Base-by-base conservation (phyloP, 1,140 invertebrate genomes). In the Dryas iulia region DNA sequence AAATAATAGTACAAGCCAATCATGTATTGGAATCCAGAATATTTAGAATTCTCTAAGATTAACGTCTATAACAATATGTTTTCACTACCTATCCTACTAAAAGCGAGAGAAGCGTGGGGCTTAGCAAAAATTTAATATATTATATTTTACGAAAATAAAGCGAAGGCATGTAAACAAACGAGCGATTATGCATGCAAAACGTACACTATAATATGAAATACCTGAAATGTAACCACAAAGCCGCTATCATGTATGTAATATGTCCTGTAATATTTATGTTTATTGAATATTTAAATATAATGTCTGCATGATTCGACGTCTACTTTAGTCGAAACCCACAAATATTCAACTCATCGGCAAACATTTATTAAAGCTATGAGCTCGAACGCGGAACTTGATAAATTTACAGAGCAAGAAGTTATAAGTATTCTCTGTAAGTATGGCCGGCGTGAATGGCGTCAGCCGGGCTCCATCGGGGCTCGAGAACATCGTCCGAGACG, bases 351-450 rank as follows among this genome's bases (percentile, higher is more conserved):
- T 81, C 68, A 76, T 76, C 73, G 73, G 66, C 66, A 70, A 73
- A 70, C 71, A 77, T 79, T 80, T 83, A 82, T 82, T 83, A 83
- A 82, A 78, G 77, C 73, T 75, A 79, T 79, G 81, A 85, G 77
- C 80, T 74, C 75, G 74, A 78, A 66, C 77, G 74, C 69, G 74
- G 64, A 82, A 82, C 70, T 85, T 83, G 76, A 80, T 74, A 84
- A 90, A 82, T 88, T 84, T 76, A 79, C 75, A 78, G 72, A 78
- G 79, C 75, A 71, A 74, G 78, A 87, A 87, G 82, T 89, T 81
- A 79, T 84, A 86, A 87, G 84, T 89, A 86, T 89, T 83, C 79
- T 66, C 69, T 68, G 73, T 24, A 26, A 71, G 69, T 63, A 57
- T 59, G 69, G 63, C 31, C 62, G 63, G 62, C 62, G 59, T 28